Percentiles rank a stretch among this genome's conserved stretches.
Evolutionary conservation across 2,888 invertebrate genomes (phyloP).

Genomic region (Hololepta plana): DNA sequence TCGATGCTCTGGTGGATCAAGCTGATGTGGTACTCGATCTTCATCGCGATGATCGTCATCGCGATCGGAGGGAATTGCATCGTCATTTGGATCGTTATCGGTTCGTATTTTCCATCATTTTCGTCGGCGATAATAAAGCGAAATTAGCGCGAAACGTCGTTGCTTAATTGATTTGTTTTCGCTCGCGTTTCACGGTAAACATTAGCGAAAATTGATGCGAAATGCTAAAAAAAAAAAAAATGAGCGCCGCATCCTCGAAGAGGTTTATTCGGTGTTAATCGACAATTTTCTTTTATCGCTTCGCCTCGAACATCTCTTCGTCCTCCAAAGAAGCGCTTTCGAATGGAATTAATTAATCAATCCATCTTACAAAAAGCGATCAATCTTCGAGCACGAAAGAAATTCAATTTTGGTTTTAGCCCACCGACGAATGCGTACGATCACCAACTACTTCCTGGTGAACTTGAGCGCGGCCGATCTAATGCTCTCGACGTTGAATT

Average conservation of each 20-base stretch:
- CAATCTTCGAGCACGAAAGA: too few species aligned
- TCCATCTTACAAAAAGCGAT: too few species aligned
- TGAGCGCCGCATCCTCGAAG: too few species aligned
- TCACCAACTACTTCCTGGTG: slow-evolving; percentile 83
- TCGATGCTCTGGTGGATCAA: slow-evolving; percentile 42
- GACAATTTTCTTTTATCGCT: too few species aligned
- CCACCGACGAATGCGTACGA: slow-evolving; percentile 69
- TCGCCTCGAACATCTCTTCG: too few species aligned
- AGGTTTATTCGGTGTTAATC: too few species aligned
- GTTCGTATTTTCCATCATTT: slow-evolving; percentile 35
- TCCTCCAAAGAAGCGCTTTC: too few species aligned
- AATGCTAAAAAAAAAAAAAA: too few species aligned
- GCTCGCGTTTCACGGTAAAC: too few species aligned
- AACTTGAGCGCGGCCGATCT: slow-evolving; percentile 78
- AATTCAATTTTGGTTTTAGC: slow-evolving; percentile 37
- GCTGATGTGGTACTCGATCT: slow-evolving; percentile 57
- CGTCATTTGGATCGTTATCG: slow-evolving; percentile 85
- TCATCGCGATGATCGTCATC: slow-evolving; percentile 56
- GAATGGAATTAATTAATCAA: too few species aligned
- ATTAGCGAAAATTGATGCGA: neutral
- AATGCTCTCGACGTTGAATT: slow-evolving; percentile 74
- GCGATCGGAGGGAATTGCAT: slow-evolving; percentile 77
- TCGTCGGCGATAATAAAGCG: slow-evolving; percentile 1
- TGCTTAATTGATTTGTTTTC: too few species aligned
- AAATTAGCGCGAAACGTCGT: too few species aligned